A percentile compares a stretch with the other conserved stretches of the same genome.
These are phyloP conservation scores for Oriolus oriolus DNA, from an alignment of 2,113 vertebrate genomes.

Conservation along the genomic window DNA sequence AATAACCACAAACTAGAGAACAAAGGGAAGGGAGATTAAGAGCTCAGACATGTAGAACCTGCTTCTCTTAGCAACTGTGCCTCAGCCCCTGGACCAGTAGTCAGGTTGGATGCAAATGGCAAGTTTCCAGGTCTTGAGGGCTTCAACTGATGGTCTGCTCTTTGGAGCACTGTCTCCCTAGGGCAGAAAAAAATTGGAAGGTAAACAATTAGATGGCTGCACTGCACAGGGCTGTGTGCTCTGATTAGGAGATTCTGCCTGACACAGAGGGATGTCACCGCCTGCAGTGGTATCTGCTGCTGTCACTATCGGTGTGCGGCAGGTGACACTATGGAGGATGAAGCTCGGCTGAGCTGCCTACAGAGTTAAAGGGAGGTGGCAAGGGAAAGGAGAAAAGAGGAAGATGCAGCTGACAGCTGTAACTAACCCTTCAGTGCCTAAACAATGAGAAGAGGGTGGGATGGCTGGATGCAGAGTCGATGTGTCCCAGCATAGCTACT, in stretches of 20 bases:
- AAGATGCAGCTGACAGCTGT: background rate
- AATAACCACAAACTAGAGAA: background rate
- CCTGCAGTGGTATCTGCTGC: conserved; percentile 44
- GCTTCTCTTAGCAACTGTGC: background rate
- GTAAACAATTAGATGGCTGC: conserved; percentile 39
- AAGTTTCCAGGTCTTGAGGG: background rate
- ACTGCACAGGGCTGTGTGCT: background rate
- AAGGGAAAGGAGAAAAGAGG: background rate
- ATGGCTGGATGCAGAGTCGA: background rate
- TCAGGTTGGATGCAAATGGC: background rate
- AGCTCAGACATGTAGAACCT: background rate
- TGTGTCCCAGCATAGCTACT: background rate
- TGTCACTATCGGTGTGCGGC: background rate
- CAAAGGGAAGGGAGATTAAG: background rate
- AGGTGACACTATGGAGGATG: conserved; percentile 19
- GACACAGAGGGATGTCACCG: conserved; percentile 32
- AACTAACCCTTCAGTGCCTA: background rate
- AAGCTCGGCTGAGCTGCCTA: background rate
- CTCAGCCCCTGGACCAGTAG: background rate
- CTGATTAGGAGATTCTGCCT: conserved; percentile 13
- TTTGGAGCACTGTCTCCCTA: conserved; percentile 5
- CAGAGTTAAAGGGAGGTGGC: background rate
- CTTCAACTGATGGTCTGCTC: conserved; percentile 14
- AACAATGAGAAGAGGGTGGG: background rate
- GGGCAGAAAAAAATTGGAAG: conserved; percentile 40